Percentiles rank a stretch among this genome's conserved stretches.
Conservation (phyloP, 2,113 vertebrate species). For the Sprattus sprattus region DNA sequence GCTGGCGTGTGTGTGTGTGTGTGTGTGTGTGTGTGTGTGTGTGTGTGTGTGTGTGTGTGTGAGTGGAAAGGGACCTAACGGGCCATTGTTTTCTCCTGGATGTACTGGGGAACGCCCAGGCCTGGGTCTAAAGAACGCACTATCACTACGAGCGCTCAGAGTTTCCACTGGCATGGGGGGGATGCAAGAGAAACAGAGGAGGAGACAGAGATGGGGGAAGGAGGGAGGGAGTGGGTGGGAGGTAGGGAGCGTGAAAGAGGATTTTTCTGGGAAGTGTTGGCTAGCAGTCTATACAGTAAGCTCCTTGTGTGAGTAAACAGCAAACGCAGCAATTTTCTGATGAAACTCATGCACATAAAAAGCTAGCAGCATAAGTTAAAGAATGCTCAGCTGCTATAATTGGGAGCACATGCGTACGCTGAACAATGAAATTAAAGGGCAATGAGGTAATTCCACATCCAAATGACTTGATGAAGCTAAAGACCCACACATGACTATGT, state of each 20-base stretch:
- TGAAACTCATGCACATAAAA: background rate
- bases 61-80: conserved; percentile 30
- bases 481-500: background rate
- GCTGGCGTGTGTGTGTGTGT: background rate
- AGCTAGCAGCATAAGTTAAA: background rate
- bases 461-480: background rate
- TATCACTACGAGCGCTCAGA: conserved; percentile 56
- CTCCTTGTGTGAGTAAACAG: background rate
- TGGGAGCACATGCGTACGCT: background rate
- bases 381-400: background rate
- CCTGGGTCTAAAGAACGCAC: conserved; percentile 48
- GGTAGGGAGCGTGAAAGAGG: background rate
- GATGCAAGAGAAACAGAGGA: conserved; percentile 35
- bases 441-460: background rate
- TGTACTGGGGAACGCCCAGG: conserved; percentile 48
- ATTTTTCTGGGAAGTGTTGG: conserved; percentile 4
- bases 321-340: background rate
- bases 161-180: conserved; percentile 53
- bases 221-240: background rate
- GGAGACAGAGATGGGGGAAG: background rate
- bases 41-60: background rate
- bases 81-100: conserved; percentile 39
- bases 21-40: background rate
- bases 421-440: background rate
- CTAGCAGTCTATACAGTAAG: background rate